Evolutionary conservation across 2,888 invertebrate species (phyloP).

Genomic region (Polydrusus tereticollis): DNA sequence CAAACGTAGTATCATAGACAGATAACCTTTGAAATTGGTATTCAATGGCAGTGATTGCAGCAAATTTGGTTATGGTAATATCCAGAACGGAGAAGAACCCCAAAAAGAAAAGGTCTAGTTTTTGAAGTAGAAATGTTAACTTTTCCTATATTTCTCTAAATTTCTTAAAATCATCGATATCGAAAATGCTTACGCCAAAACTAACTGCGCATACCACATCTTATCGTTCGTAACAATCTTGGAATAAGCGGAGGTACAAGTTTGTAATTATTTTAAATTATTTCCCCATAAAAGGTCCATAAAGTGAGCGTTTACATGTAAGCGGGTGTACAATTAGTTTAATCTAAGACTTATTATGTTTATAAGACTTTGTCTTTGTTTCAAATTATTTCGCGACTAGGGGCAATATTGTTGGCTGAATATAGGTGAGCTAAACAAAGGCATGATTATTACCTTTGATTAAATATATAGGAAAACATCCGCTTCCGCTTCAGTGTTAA

Average conservation of each 20-base stretch:
- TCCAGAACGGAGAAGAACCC: too few species aligned
- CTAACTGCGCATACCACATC: background rate
- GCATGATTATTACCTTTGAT: background rate
- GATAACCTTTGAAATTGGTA: too few species aligned
- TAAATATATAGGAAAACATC: background rate
- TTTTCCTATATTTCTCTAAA: too few species aligned
- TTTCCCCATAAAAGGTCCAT: background rate
- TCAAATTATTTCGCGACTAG: background rate
- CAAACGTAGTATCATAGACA: too few species aligned
- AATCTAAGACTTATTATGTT: background rate
- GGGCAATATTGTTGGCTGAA: background rate
- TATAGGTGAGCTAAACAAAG: background rate
- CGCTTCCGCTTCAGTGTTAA: background rate
- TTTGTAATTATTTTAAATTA: background rate
- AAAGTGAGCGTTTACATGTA: background rate
- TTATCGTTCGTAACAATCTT: background rate
- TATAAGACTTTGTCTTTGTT: background rate
- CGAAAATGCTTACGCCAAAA: background rate
- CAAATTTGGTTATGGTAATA: too few species aligned
- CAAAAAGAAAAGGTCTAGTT: too few species aligned
- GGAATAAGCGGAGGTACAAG: background rate
- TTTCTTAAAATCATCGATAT: too few species aligned
- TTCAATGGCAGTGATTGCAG: too few species aligned
- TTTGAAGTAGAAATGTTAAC: too few species aligned
- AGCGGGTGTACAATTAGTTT: slow-evolving; percentile 1